Evolutionary conservation across 2,113 vertebrate genomes (phyloP).

Genomic region (Heterocephalus glaber): DNA sequence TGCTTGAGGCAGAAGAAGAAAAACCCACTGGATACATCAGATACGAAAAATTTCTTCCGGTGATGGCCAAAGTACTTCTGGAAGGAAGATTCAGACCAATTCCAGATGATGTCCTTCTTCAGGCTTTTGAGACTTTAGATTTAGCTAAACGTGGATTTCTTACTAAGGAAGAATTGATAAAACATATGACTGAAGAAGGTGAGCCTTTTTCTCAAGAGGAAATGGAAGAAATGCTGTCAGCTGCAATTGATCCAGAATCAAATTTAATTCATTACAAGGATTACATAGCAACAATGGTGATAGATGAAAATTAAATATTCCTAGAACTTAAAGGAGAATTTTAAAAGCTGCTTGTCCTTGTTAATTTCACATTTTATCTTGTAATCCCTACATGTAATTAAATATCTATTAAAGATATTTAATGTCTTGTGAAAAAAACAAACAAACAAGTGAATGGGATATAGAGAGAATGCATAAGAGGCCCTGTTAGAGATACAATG

Average conservation of each 20-base stretch:
- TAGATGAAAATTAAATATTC: conserved; percentile 83
- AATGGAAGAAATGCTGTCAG: conserved; percentile 94
- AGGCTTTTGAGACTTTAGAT: too few species aligned
- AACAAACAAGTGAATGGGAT: too few species aligned
- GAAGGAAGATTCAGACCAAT: too few species aligned
- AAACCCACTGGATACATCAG: conserved; percentile 89
- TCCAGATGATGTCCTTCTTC: too few species aligned
- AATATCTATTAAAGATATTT: neutral
- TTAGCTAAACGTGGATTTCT: too few species aligned
- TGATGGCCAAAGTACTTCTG: conserved; percentile 90
- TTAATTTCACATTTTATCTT: conserved; percentile 35
- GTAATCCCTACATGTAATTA: neutral
- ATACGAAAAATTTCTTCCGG: conserved; percentile 93
- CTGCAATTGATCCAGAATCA: conserved; percentile 89
- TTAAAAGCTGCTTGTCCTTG: neutral
- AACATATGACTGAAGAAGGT: too few species aligned
- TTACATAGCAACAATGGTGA: conserved; percentile 87
- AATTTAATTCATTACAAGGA: conserved; percentile 90
- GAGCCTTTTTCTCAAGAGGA: conserved; percentile 94
- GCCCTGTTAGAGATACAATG: conserved; percentile 77
- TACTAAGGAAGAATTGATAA: too few species aligned
- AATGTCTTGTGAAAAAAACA: neutral
- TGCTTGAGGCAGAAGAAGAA: conserved; percentile 92
- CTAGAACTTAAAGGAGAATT: conserved; percentile 4
- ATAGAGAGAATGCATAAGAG: conserved; percentile 57